Base-by-base conservation (phyloP, 2,113 vertebrate species). In the Patagioenas fasciata region DNA sequence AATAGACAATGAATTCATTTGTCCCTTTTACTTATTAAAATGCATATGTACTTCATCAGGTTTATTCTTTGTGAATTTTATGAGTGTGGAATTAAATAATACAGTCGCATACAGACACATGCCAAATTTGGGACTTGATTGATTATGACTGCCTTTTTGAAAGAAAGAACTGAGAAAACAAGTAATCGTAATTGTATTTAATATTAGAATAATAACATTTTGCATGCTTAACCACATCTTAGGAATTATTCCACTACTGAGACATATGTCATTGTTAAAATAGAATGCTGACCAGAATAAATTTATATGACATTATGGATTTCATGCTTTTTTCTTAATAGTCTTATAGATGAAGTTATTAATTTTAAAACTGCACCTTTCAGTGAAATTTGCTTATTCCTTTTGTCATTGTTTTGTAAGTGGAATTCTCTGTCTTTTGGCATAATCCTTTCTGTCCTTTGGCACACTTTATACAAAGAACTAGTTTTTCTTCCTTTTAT, bases 1-100 rank as follows among this genome's bases (percentile, higher is more conserved):
- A 95, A 84, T 83, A 96, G 96, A 96, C 93, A 97, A 91, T 91
- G 74, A 95, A 92, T 96, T 82, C 62, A 74, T 80, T 97, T 95
- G 66, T 95, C 94, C 47, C 65, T 83, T 94, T 89, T 80, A 36
- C 50, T 95, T 93, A 91, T 86, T 95, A 89, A 95, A 91, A 94
- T 71, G 83, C 74, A 93, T 69, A 57, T 95, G 83, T 58, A 89
- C 75, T 95, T 93, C 79, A 93, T 96, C 69, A 86, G 85, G 91
- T 96, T 96, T 90, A 82, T 91, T 92, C 88, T 80, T 94, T 91
- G 74, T 88, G 69, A 72, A 66, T 87, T 89, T 92, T 89, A 73
- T 66, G 42, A 86, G 31, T 31, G n/a, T 72, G 73, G 73, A 91
- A 91, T 93, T 94, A 87, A 88, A 77, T 82, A 71, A 61, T 69